Base-by-base conservation (phyloP, 2,113 vertebrate genomes). In the Fukomys damarensis region DNA sequence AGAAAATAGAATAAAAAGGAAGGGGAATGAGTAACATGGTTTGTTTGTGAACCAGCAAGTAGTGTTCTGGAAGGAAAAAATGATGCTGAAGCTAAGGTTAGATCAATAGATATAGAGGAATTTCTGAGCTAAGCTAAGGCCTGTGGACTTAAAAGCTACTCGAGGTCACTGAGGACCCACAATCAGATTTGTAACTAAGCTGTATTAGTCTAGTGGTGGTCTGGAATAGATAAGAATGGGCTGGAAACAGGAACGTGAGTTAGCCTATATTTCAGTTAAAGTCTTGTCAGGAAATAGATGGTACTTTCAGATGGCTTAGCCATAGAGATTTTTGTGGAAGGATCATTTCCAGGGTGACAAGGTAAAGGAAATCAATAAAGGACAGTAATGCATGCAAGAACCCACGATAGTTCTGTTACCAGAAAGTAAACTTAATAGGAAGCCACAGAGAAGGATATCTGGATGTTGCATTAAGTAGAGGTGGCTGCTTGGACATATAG, bases 201-300 rank as follows among this genome's bases (percentile, higher is more conserved):
- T 86, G 22, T 63, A 28, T 68, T 61, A 89, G 43, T 74, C 68
- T 85, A 58, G 43, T 7, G 17, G n/a, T 86, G 41, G 28, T 17
- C 83, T 43, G 80, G 63, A 88, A 80, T 81, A 82, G 13, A 68
- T 16, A 24, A 35, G 68, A 49, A 86, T 61, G 59, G 61, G 61
- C n/a, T 56, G 13, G 82, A 85, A 84, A 65, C 19, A 72, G 86
- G 41, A 43, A 58, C 56, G 14, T 2, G 10, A 76, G n/a, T 76
- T 89, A 86, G 74, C 9, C 46, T 66, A 30, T 49, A 86, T 68
- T 58, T 85, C 41, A 83, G 35, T 46, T n/a, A 81, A 46, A 41
- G 35, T 87, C 61, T 32, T 94, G 83, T 49, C n/a, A 89, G 54
- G 74, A 96, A 95, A 72, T 61, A 96, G 46, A 79, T 89, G 72